A percentile compares a stretch with the other conserved stretches of the same genome.
phyloP scores from a whole-genome alignment of 2,113 vertebrate genomes.

The Aptenodytes patagonicus region DNA sequence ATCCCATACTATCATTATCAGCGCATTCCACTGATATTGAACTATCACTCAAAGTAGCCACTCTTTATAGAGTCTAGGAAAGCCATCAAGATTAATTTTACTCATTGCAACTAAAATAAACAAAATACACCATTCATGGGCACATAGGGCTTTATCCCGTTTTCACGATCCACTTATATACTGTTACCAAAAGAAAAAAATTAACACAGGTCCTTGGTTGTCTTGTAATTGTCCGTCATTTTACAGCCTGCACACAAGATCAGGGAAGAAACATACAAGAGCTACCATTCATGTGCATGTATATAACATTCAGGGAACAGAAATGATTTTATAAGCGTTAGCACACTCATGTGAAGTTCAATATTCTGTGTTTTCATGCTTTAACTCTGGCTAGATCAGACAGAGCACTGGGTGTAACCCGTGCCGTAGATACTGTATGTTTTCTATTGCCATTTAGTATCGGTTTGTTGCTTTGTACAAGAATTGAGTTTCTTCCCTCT shows the following conservation, averaged over 20 bases:
- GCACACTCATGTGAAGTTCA: not conserved
- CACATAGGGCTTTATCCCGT: not conserved
- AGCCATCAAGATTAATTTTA: not conserved
- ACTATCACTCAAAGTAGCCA: not conserved
- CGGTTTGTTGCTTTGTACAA: not conserved
- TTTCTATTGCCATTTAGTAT: not conserved
- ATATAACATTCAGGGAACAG: not conserved
- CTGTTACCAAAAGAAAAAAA: not conserved
- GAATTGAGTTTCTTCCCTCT: not conserved
- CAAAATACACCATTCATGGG: not conserved
- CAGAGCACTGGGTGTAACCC: not conserved
- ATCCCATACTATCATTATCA: not conserved
- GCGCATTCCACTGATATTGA: not conserved
- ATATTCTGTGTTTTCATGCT: not conserved
- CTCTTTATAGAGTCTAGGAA: not conserved
- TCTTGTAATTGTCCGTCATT: not conserved
- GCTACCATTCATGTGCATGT: not conserved
- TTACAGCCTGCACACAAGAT: not conserved
- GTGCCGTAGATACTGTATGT: no score
- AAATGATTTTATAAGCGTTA: not conserved
- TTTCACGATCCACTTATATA: not conserved
- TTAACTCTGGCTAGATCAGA: not conserved
- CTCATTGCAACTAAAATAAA: not conserved
- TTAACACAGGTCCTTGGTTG: not conserved
- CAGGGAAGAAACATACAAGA: not conserved